These are phyloP conservation scores for Clarias magur DNA, from an alignment of 2,113 vertebrate genomes.

Conservation along the genomic window DNA sequence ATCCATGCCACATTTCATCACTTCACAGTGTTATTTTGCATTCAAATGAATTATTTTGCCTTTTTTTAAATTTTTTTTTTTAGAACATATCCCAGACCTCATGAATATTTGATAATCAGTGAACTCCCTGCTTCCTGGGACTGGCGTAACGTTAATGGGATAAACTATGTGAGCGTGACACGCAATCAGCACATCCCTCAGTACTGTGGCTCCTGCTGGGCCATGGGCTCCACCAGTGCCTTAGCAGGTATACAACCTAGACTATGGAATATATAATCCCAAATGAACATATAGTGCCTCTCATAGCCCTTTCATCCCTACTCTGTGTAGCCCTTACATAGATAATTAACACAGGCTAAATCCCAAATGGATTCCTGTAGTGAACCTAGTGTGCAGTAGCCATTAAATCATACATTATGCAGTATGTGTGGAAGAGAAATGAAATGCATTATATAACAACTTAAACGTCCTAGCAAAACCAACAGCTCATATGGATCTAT, in stretches of 20 bases:
- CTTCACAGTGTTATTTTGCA: neutral
- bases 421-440: neutral
- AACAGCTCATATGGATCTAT: neutral
- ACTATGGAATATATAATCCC: neutral
- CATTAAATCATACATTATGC: neutral
- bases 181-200: constrained; percentile 87
- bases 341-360: neutral
- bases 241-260: constrained; percentile 72
- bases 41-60: neutral
- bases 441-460: neutral
- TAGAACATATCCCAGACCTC: constrained; percentile 68
- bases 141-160: constrained; percentile 75
- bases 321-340: neutral
- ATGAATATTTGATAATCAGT: constrained; percentile 70
- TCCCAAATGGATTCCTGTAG: neutral
- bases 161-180: constrained; percentile 79
- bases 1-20: neutral
- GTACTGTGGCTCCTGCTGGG: constrained; percentile 89
- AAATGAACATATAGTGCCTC: neutral
- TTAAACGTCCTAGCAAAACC: neutral
- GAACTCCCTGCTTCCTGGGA: constrained; percentile 78
- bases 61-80: neutral
- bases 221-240: constrained; percentile 82
- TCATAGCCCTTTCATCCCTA: neutral
- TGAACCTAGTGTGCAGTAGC: neutral